A percentile compares a stretch with the other conserved stretches of the same genome.
phyloP scores from a whole-genome alignment of 2,113 vertebrate genomes.

The Dipodomys spectabilis region DNA sequence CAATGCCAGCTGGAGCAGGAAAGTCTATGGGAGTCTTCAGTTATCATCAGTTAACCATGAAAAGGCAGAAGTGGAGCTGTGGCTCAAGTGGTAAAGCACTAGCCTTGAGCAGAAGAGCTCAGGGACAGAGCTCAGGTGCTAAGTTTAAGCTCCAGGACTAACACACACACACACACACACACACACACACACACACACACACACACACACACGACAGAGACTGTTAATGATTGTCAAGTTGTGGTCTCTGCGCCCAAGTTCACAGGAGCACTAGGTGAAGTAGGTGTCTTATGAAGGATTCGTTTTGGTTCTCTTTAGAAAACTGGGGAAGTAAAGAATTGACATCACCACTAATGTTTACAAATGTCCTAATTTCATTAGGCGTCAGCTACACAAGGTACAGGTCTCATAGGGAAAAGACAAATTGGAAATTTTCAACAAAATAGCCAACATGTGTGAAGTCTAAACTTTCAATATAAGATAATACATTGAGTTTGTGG shows the following conservation, averaged over 20 bases:
- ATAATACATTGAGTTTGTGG: neutral
- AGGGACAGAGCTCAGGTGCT: too few species aligned
- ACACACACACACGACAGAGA: neutral
- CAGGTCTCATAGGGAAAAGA: neutral
- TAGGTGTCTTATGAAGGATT: neutral
- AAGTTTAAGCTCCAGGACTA: too few species aligned
- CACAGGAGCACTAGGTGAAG: neutral
- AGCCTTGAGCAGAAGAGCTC: too few species aligned
- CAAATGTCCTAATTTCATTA: neutral
- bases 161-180: too few species aligned
- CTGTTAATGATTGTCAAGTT: constrained; percentile 1
- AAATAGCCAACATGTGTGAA: neutral
- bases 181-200: too few species aligned
- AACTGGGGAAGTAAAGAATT: neutral
- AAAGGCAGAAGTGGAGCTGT: too few species aligned
- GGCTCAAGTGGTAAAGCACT: too few species aligned
- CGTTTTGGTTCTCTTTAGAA: neutral
- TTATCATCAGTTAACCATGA: too few species aligned
- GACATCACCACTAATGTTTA: neutral
- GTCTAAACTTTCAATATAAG: constrained; percentile 4
- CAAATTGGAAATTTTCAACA: neutral
- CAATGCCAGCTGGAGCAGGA: too few species aligned
- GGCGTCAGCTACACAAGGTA: neutral
- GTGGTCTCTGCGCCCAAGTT: neutral
- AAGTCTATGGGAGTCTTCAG: too few species aligned